Evolutionary conservation across 2,797 vertebrate genomes (phyloP).

Genomic region (Menidia menidia): DNA sequence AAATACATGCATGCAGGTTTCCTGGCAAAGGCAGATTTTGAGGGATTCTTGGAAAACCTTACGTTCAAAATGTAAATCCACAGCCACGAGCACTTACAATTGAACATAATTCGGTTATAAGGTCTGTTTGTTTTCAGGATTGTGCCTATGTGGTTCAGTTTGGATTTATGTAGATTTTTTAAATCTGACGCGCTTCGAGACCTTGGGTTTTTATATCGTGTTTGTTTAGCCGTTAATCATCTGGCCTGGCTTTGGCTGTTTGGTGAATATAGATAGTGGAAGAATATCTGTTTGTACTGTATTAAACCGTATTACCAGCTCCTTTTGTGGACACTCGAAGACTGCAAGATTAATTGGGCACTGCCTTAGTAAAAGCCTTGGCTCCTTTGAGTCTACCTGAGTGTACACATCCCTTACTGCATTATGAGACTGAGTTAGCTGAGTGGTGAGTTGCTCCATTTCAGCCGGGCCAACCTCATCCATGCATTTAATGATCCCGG

Average conservation of each 20-base stretch:
- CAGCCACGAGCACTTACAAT: not conserved
- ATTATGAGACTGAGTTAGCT: not conserved
- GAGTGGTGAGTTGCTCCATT: too few relatives aligned
- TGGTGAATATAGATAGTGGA: not conserved
- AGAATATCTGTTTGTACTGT: not conserved
- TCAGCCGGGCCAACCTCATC: too few relatives aligned
- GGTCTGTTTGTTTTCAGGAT: not conserved
- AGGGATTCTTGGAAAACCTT: too few relatives aligned
- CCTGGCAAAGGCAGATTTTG: too few relatives aligned
- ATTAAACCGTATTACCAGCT: not conserved
- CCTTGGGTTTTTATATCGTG: not conserved
- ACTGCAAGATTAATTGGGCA: not conserved
- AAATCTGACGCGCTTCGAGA: not conserved
- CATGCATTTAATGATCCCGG: too few relatives aligned
- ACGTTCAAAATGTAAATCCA: too few relatives aligned
- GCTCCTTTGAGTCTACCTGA: too few relatives aligned
- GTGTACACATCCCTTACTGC: too few relatives aligned
- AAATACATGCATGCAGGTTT: too few relatives aligned
- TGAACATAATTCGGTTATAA: not conserved
- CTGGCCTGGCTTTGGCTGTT: not conserved
- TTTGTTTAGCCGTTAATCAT: not conserved
- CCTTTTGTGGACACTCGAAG: not conserved
- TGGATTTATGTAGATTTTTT: not conserved
- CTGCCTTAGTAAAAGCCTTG: not conserved
- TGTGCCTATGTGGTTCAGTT: not conserved